These are phyloP conservation scores for Micrasema minimum DNA, from an alignment of 1,140 invertebrate species.

Conservation along the genomic window DNA sequence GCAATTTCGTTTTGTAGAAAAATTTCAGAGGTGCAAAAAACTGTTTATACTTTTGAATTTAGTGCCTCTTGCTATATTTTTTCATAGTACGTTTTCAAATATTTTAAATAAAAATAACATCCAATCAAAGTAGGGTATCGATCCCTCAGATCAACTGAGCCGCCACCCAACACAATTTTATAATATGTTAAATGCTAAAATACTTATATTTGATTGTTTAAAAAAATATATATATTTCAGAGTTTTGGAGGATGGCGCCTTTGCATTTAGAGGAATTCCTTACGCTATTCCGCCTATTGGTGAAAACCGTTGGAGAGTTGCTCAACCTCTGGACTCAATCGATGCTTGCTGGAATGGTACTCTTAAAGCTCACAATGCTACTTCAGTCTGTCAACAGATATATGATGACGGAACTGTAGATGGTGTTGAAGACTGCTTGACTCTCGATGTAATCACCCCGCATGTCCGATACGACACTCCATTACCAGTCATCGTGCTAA, in stretches of 20 bases:
- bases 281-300: slow-evolving; percentile 83
- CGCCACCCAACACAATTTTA: too few relatives aligned
- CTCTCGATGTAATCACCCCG: slow-evolving; percentile 81
- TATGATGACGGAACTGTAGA: slow-evolving; percentile 71
- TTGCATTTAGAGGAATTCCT: slow-evolving; percentile 86
- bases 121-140: too few relatives aligned
- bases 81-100: too few relatives aligned
- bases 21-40: too few relatives aligned
- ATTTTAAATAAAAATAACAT: too few relatives aligned
- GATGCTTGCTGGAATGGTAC: slow-evolving; percentile 86
- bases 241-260: slow-evolving; percentile 77
- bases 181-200: too few relatives aligned
- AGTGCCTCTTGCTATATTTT: too few relatives aligned
- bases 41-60: too few relatives aligned
- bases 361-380: slow-evolving; percentile 74
- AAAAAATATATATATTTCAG: too few relatives aligned
- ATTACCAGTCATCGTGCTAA: slow-evolving; percentile 83
- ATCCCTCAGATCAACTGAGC: too few relatives aligned
- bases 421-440: slow-evolving; percentile 84
- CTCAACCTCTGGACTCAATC: slow-evolving; percentile 73
- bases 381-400: slow-evolving; percentile 74
- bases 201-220: too few relatives aligned
- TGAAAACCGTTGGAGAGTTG: slow-evolving; percentile 77
- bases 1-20: too few relatives aligned
- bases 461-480: slow-evolving; percentile 78